Base-by-base conservation (phyloP, 2,888 invertebrate genomes). In the Trypoxylon attenuatum region DNA sequence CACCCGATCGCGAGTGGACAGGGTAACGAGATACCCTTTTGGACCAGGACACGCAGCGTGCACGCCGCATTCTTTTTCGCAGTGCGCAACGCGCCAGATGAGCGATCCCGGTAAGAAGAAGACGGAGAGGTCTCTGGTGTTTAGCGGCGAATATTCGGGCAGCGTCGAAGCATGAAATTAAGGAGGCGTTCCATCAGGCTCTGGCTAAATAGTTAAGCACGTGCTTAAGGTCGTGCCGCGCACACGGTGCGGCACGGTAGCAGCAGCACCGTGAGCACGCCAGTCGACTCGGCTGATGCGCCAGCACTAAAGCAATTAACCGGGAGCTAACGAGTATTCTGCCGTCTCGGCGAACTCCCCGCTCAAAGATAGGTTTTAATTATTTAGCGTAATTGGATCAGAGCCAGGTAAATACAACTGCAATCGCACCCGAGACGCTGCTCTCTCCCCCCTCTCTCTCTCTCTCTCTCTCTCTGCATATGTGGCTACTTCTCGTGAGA, bases 101-200 rank as follows among this genome's bases (percentile, higher is more conserved):
- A n/a, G n/a, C n/a, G n/a, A n/a, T n/a, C n/a, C n/a, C n/a, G n/a
- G n/a, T n/a, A n/a, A n/a, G n/a, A n/a, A 18, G n/a, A 27, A 29
- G 47, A 41, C 18, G 19, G 5, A 19, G 51, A 29, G 19, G 22
- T 23, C 22, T n/a, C n/a, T n/a, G n/a, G n/a, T n/a, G n/a, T n/a
- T n/a, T n/a, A n/a, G n/a, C 49, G 43, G 38, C 18, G 54, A 77
- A 75, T 77, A 71, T 71, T 69, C 67, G 45, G 29, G 23, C 33
- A 64, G 47, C 67, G 57, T 19, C 67, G 64, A 71, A 54, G 69
- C 75, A 71, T 76, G 71, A 76, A 74, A 76, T 77, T 73, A 69
- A 77, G 64, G 62, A 62, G 49, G 49, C 52, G 33, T 67, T 64
- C 56, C 47, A 66, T 77, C 65, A 61, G 67, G 64, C 43, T 57